These are phyloP conservation scores for Heteronetta atricapilla DNA, from an alignment of 2,113 vertebrate species.

Conservation along the genomic window DNA sequence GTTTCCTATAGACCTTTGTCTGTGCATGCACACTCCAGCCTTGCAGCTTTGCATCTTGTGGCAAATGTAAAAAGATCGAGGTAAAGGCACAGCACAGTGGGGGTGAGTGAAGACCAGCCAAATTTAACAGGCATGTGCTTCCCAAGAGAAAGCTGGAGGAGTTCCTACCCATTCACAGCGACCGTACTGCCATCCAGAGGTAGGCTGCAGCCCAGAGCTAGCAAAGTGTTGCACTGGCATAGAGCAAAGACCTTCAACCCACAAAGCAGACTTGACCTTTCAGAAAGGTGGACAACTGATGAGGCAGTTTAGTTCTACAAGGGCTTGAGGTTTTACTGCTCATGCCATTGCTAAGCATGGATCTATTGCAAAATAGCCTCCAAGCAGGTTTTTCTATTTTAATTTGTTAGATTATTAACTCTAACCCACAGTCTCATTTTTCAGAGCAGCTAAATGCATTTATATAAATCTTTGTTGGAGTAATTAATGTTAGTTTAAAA, in stretches of 20 bases:
- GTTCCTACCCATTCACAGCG: background rate
- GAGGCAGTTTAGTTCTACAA: background rate
- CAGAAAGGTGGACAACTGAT: background rate
- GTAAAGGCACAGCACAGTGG: background rate
- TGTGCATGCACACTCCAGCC: background rate
- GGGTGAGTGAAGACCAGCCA: background rate
- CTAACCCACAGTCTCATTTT: background rate
- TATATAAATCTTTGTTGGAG: background rate
- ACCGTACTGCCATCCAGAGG: constrained; percentile 26
- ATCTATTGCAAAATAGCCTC: background rate
- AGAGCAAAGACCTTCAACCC: background rate
- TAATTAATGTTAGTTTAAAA: background rate
- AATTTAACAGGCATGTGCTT: background rate
- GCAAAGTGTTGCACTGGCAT: background rate
- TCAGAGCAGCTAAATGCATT: background rate
- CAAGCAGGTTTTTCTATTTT: background rate
- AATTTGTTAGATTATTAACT: background rate
- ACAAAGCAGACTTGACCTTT: background rate
- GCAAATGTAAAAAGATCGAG: background rate
- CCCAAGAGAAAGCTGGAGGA: background rate
- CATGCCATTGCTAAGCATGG: fast-evolving
- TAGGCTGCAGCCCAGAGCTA: background rate
- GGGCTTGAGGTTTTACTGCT: background rate
- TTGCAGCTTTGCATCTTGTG: background rate
- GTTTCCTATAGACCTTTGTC: background rate